Base-by-base conservation (phyloP, 2,888 invertebrate genomes). In the Philereme transversata region DNA sequence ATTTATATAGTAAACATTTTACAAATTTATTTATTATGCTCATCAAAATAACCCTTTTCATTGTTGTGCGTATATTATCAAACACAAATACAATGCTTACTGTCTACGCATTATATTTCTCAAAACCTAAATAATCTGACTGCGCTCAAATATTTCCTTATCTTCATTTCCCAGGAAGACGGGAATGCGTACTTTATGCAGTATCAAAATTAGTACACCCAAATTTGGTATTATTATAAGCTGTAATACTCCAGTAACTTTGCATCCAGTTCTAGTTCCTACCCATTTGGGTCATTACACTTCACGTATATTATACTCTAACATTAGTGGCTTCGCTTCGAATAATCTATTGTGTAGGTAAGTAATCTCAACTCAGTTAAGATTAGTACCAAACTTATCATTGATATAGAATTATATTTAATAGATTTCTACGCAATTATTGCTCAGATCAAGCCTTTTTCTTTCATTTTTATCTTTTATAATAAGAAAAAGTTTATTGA, bases 161-260 rank as follows among this genome's bases (percentile, higher is more conserved):
- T 61, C 34, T 50, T 51, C 45, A 10, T 44, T 51, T 11, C 48
- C n/a, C 51, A 58, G 58, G 44, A 54, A 54, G 64, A 59, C 61
- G 48, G 44, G 38, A 34, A 49, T 58, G 48, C 10, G 48, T 46
- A 40, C 49, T 62, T 62, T 57, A 47, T 54, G 50, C 54, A 55
- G 51, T 57, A 53, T 50, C 40, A 44, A 54, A 55, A 52, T 56
- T 56, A 56, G 49, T 55, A 35, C 41, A 48, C 36, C 34, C 44
- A 59, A 58, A 59, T 56, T 59, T 51, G 36, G 48, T 52, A 57
- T 54, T 57, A 57, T 54, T 48, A 11, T 57, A 60, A 51, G 53
- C 57, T 53, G 52, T 38, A 52, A 53, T 52, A 51, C 48, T 56
- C 11, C 8, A 59, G 43, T 47, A 64, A 62, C 46, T 65, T 54